Percentiles rank a stretch among this genome's conserved stretches.
phyloP scores from a whole-genome alignment of 2,888 invertebrate genomes.

The Drosophila stalkeri region DNA sequence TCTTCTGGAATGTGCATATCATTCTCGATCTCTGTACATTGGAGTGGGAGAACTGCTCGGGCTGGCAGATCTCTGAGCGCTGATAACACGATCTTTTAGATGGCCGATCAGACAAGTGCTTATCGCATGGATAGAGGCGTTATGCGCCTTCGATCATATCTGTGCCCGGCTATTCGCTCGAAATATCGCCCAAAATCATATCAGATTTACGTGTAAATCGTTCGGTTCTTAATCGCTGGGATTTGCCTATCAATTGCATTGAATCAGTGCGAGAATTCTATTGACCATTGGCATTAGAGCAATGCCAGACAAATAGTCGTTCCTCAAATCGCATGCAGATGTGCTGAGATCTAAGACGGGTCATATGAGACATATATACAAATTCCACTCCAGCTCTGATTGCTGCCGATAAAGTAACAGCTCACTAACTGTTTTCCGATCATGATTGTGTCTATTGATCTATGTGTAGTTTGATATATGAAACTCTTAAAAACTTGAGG shows the following conservation, averaged over 20 bases:
- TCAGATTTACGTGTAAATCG: constrained; percentile 69
- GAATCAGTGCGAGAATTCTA: constrained; percentile 41
- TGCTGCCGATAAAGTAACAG: not conserved
- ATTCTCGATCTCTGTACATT: constrained; percentile 54
- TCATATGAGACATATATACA: constrained; percentile 9
- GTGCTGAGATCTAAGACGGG: constrained; percentile 1
- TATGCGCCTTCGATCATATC: constrained; percentile 44
- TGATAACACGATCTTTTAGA: constrained; percentile 39
- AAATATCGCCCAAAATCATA: constrained; percentile 59
- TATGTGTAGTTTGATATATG: not conserved
- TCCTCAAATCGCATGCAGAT: constrained; percentile 33
- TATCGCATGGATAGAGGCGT: constrained; percentile 59
- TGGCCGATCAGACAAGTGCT: constrained; percentile 75
- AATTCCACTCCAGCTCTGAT: not conserved
- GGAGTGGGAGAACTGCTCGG: constrained; percentile 28
- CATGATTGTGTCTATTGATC: not conserved
- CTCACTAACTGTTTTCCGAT: not conserved
- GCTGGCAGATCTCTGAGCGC: constrained; percentile 41
- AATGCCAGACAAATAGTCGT: constrained; percentile 56
- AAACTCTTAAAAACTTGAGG: no score
- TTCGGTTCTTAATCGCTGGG: constrained; percentile 37
- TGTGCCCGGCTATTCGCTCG: constrained; percentile 28
- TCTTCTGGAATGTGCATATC: constrained; percentile 73
- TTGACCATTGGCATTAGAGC: constrained; percentile 4
- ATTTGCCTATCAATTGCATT: constrained; percentile 70